Percentiles rank a stretch among this genome's conserved stretches.
phyloP scores from a whole-genome alignment of 2,888 invertebrate genomes.

The Phengaris arion region DNA sequence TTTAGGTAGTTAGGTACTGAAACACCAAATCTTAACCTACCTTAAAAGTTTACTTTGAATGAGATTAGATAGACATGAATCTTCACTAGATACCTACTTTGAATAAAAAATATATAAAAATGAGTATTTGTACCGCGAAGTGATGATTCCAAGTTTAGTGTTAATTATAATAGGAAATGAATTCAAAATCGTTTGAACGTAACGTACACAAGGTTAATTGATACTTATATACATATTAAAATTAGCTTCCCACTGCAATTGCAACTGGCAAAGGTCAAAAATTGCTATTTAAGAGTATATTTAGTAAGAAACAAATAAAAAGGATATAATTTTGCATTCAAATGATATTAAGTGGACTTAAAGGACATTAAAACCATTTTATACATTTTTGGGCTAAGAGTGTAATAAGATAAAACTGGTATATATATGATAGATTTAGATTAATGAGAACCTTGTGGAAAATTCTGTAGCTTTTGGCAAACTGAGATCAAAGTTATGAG shows the following conservation, averaged over 20 bases:
- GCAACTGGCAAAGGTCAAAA: constrained; percentile 19
- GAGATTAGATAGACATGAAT: not conserved
- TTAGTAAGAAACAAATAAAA: not conserved
- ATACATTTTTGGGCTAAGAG: too few relatives aligned
- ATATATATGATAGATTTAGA: too few relatives aligned
- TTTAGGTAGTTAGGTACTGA: not conserved
- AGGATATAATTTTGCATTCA: not conserved
- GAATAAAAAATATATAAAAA: not conserved
- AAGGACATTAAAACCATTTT: too few relatives aligned
- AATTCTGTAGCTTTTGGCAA: too few relatives aligned
- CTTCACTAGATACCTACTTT: not conserved
- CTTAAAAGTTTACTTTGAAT: not conserved
- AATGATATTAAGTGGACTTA: not conserved
- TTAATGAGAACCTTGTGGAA: too few relatives aligned
- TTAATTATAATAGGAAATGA: constrained; percentile 10
- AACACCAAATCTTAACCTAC: not conserved
- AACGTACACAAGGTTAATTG: constrained; percentile 26
- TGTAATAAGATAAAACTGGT: too few relatives aligned
- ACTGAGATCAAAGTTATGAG: too few relatives aligned
- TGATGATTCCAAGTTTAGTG: not conserved
- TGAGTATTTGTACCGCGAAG: not conserved
- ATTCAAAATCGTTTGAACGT: constrained; percentile 5
- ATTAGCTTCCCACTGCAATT: constrained; percentile 15
- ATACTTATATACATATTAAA: constrained; percentile 2
- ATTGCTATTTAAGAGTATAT: constrained; percentile 4